Percentiles rank a stretch among this genome's conserved stretches.
Conservation (phyloP, 2,888 invertebrate genomes). For the Amblyjoppa fuscipennis region DNA sequence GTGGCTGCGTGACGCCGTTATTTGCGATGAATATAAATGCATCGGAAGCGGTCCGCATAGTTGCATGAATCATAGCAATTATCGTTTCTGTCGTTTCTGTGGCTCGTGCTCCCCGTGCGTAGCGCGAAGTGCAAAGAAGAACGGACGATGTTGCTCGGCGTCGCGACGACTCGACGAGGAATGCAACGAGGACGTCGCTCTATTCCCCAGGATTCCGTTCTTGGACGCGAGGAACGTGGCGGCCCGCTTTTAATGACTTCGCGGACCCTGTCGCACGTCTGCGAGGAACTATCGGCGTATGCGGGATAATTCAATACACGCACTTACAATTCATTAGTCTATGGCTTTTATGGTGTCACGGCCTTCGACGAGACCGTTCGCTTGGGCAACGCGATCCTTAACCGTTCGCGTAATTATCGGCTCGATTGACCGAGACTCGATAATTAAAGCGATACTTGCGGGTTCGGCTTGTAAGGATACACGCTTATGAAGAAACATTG, state of each 20-base stretch:
- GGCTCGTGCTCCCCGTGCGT: constrained; percentile 40
- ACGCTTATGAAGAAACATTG: not conserved
- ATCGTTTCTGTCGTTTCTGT: constrained; percentile 77
- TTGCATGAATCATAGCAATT: constrained; percentile 82
- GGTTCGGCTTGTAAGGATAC: not conserved
- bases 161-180: constrained; percentile 46
- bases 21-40: constrained; percentile 78
- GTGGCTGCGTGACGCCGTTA: constrained; percentile 74
- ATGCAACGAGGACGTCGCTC: constrained; percentile 27
- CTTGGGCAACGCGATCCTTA: not conserved
- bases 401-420: constrained; percentile 12
- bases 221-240: constrained; percentile 27
- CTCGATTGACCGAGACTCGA: not conserved
- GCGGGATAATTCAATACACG: constrained; percentile 16
- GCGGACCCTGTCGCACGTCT: constrained; percentile 19
- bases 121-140: constrained; percentile 32
- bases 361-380: constrained; percentile 22
- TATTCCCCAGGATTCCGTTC: constrained; percentile 46
- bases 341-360: constrained; percentile 16
- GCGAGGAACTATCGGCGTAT: not conserved
- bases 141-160: constrained; percentile 33
- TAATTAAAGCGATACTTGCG: constrained; percentile 7
- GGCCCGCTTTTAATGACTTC: constrained; percentile 38
- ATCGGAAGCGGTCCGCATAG: constrained; percentile 80
- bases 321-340: constrained; percentile 26